These are phyloP conservation scores for Notolepis coatsorum DNA, from an alignment of 2,797 vertebrate species.

Conservation along the genomic window DNA sequence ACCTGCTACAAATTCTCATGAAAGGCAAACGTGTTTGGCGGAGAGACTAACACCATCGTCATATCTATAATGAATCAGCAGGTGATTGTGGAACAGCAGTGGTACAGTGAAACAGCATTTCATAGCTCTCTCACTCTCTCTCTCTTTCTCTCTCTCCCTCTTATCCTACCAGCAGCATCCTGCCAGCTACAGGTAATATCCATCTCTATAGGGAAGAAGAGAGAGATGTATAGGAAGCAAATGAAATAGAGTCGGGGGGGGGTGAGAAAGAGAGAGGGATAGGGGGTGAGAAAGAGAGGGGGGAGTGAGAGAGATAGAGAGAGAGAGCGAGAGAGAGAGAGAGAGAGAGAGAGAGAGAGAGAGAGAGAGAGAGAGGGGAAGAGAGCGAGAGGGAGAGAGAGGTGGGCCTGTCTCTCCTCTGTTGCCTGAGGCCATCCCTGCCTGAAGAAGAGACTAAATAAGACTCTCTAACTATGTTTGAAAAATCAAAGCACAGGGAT, in stretches of 20 bases:
- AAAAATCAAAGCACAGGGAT: neutral
- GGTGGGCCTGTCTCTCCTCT: constrained; percentile 21
- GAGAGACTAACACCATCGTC: constrained; percentile 21
- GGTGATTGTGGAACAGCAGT: constrained; percentile 33
- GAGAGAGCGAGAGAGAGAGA: too few relatives aligned
- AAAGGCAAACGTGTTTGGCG: constrained; percentile 26
- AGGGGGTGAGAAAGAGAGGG: too few relatives aligned
- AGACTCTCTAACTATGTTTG: constrained; percentile 30
- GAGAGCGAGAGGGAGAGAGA: too few relatives aligned
- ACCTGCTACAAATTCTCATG: constrained; percentile 14
- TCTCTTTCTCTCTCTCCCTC: too few relatives aligned
- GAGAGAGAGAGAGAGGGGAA: too few relatives aligned
- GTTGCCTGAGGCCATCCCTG: constrained; percentile 33
- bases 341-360: too few relatives aligned
- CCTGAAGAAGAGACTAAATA: constrained; percentile 43
- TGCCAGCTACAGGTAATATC: constrained; percentile 37
- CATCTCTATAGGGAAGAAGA: constrained; percentile 37
- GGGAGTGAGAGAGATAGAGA: too few relatives aligned
- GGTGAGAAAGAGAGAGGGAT: too few relatives aligned
- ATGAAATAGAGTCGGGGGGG: constrained; percentile 41
- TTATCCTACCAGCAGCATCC: constrained; percentile 44
- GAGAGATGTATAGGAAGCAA: constrained; percentile 42
- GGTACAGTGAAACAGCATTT: constrained; percentile 27
- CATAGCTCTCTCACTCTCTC: too few relatives aligned
- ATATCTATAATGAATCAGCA: constrained; percentile 47